These are phyloP conservation scores for Andrena fulva DNA, from an alignment of 2,888 invertebrate genomes.

Conservation along the genomic window DNA sequence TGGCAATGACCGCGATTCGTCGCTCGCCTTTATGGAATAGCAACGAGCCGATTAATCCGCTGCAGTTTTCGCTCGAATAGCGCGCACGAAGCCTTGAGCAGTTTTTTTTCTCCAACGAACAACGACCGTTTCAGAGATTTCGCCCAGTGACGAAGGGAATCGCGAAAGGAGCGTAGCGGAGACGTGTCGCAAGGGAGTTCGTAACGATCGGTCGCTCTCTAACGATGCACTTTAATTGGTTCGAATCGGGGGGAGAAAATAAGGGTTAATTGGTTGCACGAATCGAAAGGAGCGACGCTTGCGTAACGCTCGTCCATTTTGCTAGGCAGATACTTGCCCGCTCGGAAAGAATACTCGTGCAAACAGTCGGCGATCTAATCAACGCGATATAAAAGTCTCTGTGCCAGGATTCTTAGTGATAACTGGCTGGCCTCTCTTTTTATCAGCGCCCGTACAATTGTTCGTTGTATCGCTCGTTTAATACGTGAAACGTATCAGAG, in stretches of 20 bases:
- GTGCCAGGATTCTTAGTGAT: background rate
- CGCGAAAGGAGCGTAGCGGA: background rate
- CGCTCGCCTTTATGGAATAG: slow-evolving; percentile 39
- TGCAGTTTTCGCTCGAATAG: slow-evolving; percentile 37
- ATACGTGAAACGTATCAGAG: background rate
- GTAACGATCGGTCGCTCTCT: slow-evolving; percentile 23
- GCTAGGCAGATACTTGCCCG: background rate
- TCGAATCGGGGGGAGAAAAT: slow-evolving; percentile 10
- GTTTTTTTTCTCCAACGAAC: background rate
- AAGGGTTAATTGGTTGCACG: slow-evolving; percentile 30
- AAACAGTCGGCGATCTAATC: slow-evolving; percentile 42
- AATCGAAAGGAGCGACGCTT: slow-evolving; percentile 26
- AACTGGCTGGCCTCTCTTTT: slow-evolving; percentile 3
- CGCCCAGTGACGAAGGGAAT: background rate
- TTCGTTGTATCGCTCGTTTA: background rate
- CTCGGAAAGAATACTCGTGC: slow-evolving; percentile 20
- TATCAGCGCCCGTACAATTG: slow-evolving; percentile 20
- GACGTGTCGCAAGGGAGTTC: background rate
- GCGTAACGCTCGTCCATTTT: slow-evolving; percentile 22
- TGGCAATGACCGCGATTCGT: slow-evolving; percentile 57
- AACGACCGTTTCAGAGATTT: background rate
- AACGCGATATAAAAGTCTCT: slow-evolving; percentile 16
- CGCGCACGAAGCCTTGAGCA: slow-evolving; percentile 1
- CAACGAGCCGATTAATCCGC: slow-evolving; percentile 42
- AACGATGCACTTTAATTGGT: slow-evolving; percentile 33